Percentiles rank a stretch among this genome's conserved stretches.
Evolutionary conservation across 2,113 vertebrate species (phyloP).

Genomic region (Onychorhynchus coronatus): DNA sequence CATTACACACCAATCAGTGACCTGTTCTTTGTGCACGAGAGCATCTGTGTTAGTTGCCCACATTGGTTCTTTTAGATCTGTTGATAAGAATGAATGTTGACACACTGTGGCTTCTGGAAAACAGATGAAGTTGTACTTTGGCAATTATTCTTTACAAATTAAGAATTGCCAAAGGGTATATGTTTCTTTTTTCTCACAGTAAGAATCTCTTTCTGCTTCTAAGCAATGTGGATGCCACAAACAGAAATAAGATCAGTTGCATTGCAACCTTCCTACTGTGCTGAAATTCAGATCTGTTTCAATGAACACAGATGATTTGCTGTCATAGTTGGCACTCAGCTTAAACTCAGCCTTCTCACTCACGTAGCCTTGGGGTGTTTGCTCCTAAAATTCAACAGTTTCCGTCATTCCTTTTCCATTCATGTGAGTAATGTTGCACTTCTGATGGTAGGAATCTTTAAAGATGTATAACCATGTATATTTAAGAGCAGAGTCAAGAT

Average conservation of each 20-base stretch:
- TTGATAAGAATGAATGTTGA: neutral
- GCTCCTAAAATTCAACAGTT: neutral
- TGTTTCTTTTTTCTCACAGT: neutral
- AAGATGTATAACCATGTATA: neutral
- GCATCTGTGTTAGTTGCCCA: neutral
- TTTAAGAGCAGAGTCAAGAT: neutral
- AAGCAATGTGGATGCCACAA: neutral
- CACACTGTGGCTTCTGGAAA: neutral
- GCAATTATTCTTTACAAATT: neutral
- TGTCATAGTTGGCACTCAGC: neutral
- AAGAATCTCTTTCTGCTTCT: neutral
- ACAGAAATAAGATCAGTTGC: neutral
- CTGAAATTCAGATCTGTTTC: neutral
- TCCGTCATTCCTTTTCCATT: neutral
- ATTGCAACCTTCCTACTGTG: neutral
- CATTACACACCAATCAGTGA: neutral
- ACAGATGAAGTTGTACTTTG: neutral
- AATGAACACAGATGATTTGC: neutral
- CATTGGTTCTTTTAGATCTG: neutral
- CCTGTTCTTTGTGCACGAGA: accelerated
- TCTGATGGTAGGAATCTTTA: neutral
- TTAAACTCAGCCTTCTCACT: neutral
- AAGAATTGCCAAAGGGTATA: neutral
- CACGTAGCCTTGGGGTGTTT: neutral
- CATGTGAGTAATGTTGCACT: neutral